Evolutionary conservation across 2,888 invertebrate species (phyloP).

Genomic region (Caenorhabditis angaria): DNA sequence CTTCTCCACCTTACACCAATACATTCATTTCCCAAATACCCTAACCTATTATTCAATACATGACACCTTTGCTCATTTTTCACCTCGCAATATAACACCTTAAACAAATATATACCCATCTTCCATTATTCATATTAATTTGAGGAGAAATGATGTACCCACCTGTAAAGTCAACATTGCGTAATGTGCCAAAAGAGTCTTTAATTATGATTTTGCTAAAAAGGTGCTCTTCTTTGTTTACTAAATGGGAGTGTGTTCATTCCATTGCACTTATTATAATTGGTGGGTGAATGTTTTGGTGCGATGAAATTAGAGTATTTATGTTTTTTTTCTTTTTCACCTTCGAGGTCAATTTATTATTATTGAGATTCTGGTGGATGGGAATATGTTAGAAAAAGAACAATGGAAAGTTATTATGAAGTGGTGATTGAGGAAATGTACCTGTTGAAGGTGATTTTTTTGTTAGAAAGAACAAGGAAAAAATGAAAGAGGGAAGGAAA

Average conservation of each 20-base stretch:
- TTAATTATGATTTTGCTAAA: background rate
- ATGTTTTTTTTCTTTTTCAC: no score
- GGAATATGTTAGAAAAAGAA: background rate
- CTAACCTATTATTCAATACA: background rate
- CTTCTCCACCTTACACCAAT: no score
- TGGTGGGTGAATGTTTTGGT: background rate
- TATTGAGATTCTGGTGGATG: background rate
- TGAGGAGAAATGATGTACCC: background rate
- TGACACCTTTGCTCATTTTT: background rate
- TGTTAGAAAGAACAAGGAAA: background rate
- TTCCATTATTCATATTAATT: no score
- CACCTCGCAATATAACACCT: background rate
- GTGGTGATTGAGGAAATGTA: background rate
- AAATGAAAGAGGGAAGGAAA: background rate
- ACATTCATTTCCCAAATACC: background rate
- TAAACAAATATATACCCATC: background rate
- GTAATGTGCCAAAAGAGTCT: conserved; percentile 1
- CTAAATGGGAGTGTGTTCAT: conserved; percentile 1
- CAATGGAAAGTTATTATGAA: background rate
- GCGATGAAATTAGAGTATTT: background rate
- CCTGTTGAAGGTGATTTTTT: conserved; percentile 1
- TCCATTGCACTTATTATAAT: background rate
- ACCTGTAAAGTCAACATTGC: conserved; percentile 4
- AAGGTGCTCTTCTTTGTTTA: background rate
- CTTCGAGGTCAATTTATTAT: background rate